A percentile compares a stretch with the other conserved stretches of the same genome.
Evolutionary conservation across 2,113 vertebrate species (phyloP).

Genomic region (Pseudorectes ferrugineus): DNA sequence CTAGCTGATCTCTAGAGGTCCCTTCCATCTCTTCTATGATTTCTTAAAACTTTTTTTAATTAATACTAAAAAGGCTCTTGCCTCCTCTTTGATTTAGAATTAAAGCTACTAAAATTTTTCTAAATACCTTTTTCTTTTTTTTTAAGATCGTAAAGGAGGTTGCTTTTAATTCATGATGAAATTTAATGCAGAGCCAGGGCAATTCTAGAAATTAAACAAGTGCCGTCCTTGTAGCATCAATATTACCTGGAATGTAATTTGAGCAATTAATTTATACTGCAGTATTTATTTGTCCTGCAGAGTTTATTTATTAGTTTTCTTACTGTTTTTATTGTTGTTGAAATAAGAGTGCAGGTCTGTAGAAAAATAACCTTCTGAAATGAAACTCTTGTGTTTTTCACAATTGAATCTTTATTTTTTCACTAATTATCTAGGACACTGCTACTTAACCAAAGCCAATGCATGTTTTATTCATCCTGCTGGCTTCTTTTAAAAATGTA

Average conservation of each 20-base stretch:
- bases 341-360: not conserved
- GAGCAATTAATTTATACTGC: not conserved
- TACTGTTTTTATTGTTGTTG: not conserved
- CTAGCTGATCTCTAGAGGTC: not conserved
- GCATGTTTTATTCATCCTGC: constrained; percentile 51
- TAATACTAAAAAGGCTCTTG: not conserved
- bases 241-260: not conserved
- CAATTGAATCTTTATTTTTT: constrained; percentile 11
- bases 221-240: not conserved
- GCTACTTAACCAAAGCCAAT: constrained; percentile 17
- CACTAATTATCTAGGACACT: constrained; percentile 11
- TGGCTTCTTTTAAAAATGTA: constrained; percentile 49
- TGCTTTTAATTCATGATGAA: not conserved
- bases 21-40: not conserved
- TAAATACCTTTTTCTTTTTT: not conserved
- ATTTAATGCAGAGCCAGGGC: not conserved
- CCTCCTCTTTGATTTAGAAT: not conserved
- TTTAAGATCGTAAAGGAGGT: not conserved
- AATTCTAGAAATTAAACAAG: not conserved
- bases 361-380: not conserved
- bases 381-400: not conserved
- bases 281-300: not conserved
- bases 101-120: not conserved
- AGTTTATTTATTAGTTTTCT: not conserved
- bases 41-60: not conserved